These are phyloP conservation scores for Sipha maydis DNA, from an alignment of 2,888 invertebrate genomes.

Conservation along the genomic window DNA sequence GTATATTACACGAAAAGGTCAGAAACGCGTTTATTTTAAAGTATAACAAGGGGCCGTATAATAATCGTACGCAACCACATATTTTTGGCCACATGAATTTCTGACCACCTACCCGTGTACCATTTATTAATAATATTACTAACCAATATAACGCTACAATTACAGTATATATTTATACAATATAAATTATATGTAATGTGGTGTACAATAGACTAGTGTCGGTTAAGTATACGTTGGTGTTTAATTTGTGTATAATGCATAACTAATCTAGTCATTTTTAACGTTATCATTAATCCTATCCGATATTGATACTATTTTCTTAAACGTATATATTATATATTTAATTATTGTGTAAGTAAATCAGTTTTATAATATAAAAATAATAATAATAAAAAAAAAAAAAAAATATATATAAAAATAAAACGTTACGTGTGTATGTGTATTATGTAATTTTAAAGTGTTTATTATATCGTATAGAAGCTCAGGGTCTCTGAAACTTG, in stretches of 20 bases:
- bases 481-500: conserved; percentile 43
- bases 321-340: not conserved
- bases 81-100: not conserved
- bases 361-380: conserved; percentile 20
- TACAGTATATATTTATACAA: not conserved
- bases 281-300: conserved; percentile 8
- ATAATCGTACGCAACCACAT: not conserved
- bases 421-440: not conserved
- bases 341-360: not conserved
- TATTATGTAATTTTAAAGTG: not conserved
- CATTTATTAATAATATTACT: not conserved
- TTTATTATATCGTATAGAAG: conserved; percentile 25
- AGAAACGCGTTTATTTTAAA: not conserved
- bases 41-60: not conserved
- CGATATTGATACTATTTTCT: conserved; percentile 42
- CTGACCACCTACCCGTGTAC: not conserved
- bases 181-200: not conserved
- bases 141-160: not conserved
- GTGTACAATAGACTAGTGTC: not conserved
- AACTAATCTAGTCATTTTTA: conserved; percentile 13
- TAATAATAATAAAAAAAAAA: too few relatives aligned
- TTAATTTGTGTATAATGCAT: not conserved
- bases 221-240: not conserved
- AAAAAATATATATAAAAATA: too few relatives aligned
- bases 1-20: not conserved